These are phyloP conservation scores for Caenorhabditis tropicalis DNA, from an alignment of 1,140 invertebrate species.

Conservation along the genomic window DNA sequence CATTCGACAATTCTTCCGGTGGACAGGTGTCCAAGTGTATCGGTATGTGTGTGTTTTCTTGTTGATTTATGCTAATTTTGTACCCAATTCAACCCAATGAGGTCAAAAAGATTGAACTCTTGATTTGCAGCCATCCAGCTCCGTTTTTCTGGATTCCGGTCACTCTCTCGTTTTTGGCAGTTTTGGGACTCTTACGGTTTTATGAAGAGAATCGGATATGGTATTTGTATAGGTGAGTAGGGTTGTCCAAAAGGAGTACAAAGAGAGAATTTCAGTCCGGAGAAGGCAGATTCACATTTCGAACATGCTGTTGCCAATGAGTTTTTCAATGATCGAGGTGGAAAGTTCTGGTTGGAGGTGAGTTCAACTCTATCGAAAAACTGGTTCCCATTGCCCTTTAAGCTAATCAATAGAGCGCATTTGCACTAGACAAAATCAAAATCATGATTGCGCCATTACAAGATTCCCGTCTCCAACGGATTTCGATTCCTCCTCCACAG, in stretches of 20 bases:
- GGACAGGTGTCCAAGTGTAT: conserved; percentile 35
- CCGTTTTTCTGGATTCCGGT: conserved; percentile 56
- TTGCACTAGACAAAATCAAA: too few species aligned
- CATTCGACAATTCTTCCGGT: conserved; percentile 33
- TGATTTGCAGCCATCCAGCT: conserved; percentile 52
- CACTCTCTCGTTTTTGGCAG: conserved; percentile 48
- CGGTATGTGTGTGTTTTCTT: not conserved
- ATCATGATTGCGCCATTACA: too few species aligned
- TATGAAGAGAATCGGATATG: conserved; percentile 60
- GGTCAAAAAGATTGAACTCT: not conserved
- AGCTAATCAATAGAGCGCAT: too few species aligned
- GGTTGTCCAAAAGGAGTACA: too few species aligned
- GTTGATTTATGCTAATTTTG: not conserved
- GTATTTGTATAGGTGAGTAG: conserved; percentile 56
- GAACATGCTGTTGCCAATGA: conserved; percentile 60
- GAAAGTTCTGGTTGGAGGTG: conserved; percentile 61
- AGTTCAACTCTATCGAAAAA: too few species aligned
- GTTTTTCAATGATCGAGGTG: conserved; percentile 60
- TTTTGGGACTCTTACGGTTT: conserved; percentile 56
- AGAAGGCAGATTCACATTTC: conserved; percentile 55
- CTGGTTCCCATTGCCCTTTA: too few species aligned
- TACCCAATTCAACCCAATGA: not conserved
- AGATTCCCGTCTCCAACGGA: not conserved
- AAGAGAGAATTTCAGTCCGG: conserved; percentile 45
- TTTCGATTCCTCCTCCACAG: not conserved